Evolutionary conservation across 2,888 invertebrate genomes (phyloP), one percentile per base, ranked within the genome.

Genomic region (Drosophila yooni): DNA sequence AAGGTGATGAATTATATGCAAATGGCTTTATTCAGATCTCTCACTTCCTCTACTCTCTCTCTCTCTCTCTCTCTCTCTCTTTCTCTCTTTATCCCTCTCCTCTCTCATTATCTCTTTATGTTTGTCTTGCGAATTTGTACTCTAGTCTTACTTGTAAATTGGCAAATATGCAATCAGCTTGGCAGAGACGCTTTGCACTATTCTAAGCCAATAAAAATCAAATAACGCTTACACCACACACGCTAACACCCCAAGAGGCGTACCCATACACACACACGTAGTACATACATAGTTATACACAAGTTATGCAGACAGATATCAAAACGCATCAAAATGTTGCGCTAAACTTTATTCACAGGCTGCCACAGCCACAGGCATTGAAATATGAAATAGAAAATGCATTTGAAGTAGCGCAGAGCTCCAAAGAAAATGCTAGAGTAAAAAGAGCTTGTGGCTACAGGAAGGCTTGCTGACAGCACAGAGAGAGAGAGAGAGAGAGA

Each of bases 261-360:
- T 56, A 18, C 61, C 52, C 8, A 21, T n/a, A n/a, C 34, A 34
- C 34, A 34, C 60, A 51, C 46, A 51, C 21, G 43, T 36, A 38
- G 43, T 36, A 38, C 21, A 56, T 53, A 59, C 36, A 36, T 21
- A 46, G 57, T 70, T 15, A 52, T 25, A 46, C n/a, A 52, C 46
- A 56, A 11, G 34, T 43, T 6, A 10, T 15, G 53, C 57, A 75
- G 73, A 59, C 76, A 73, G 68, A 76, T 71, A 81, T 73, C 74
- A 81, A 81, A 86, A 79, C 75, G 89, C 89, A 85, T 80, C 88
- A 87, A 85, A 85, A 80, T 85, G 85, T 84, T 84, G 75, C 85
- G 71, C 82, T 84, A 80, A 85, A 84, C 89, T 88, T 84, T 82
- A 75, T 89, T 73, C 88, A 78, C 71, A 78, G 72, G 69, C 72